These are phyloP conservation scores for Beris chalybata DNA, from an alignment of 2,888 invertebrate genomes.

Conservation along the genomic window DNA sequence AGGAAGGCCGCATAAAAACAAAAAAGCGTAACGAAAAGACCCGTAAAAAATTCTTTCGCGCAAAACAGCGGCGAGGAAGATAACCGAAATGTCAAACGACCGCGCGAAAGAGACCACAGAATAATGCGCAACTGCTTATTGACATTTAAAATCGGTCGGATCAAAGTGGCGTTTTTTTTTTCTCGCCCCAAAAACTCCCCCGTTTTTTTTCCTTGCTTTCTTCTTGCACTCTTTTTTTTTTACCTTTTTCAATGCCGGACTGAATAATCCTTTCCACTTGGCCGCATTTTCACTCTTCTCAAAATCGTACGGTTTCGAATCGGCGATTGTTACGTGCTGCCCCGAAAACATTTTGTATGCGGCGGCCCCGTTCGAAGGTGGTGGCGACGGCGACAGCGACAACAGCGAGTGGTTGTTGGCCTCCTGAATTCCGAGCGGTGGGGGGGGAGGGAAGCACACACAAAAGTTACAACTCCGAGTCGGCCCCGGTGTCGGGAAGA, in stretches of 20 bases:
- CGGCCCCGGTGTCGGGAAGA: neutral
- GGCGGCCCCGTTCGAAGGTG: constrained; percentile 7
- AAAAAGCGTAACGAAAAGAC: too few relatives aligned
- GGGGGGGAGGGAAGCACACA: constrained; percentile 1
- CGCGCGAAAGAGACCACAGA: constrained; percentile 19
- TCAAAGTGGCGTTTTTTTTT: constrained; percentile 4
- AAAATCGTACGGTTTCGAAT: constrained; percentile 66
- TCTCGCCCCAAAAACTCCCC: neutral
- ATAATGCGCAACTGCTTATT: constrained; percentile 23
- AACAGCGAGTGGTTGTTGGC: neutral
- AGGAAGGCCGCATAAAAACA: too few relatives aligned
- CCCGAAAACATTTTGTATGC: constrained; percentile 40
- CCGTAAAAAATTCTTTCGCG: too few relatives aligned
- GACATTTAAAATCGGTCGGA: constrained; percentile 14
- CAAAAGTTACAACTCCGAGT: neutral
- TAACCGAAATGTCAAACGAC: constrained; percentile 18
- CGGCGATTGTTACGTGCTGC: constrained; percentile 38
- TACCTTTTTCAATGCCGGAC: constrained; percentile 85
- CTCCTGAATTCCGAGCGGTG: neutral
- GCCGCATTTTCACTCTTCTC: constrained; percentile 83
- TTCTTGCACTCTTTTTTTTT: constrained; percentile 41
- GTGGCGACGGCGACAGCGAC: neutral
- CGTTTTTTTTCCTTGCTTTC: neutral
- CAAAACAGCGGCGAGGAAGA: too few relatives aligned
- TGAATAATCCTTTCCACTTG: constrained; percentile 92